phyloP scores from a whole-genome alignment of 2,888 invertebrate genomes.

The Rhimphoctona megacephalus region DNA sequence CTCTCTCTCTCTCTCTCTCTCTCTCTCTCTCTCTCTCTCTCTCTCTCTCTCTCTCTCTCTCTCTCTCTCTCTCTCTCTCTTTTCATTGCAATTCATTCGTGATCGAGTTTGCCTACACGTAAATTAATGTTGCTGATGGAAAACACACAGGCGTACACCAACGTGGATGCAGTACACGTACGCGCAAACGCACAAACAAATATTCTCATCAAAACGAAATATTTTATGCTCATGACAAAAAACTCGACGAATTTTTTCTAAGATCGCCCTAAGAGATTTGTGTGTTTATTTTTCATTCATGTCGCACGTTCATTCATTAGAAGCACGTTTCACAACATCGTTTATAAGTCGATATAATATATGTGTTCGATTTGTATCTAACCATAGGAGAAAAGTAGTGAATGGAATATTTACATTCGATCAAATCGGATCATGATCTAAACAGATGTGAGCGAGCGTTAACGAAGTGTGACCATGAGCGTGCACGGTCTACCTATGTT shows the following conservation, averaged over 20 bases:
- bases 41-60: too few species aligned
- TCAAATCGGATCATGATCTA: slow-evolving; percentile 66
- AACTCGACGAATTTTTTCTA: not conserved
- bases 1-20: too few species aligned
- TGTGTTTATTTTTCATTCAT: slow-evolving; percentile 59
- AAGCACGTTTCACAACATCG: slow-evolving; percentile 48
- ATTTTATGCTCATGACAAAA: not conserved
- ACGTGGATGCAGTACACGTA: not conserved
- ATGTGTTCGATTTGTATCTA: slow-evolving; percentile 12
- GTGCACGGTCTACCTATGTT: slow-evolving; percentile 23
- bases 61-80: slow-evolving; percentile 38
- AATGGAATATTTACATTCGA: slow-evolving; percentile 67
- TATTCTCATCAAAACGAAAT: not conserved
- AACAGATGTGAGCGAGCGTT: slow-evolving; percentile 66
- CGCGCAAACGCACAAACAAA: not conserved
- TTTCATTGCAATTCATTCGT: slow-evolving; percentile 5
- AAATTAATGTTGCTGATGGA: not conserved
- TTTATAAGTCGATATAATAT: not conserved
- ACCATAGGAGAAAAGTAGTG: slow-evolving; percentile 58
- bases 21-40: too few species aligned
- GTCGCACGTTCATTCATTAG: slow-evolving; percentile 59
- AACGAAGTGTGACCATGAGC: slow-evolving; percentile 65
- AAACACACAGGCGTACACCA: not conserved
- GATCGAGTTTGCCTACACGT: slow-evolving; percentile 39
- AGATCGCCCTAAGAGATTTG: not conserved